Evolutionary conservation across 23 tunicate species (phyloP), one percentile per base, ranked within the genome.

Genomic region (Diplosoma virens): DNA sequence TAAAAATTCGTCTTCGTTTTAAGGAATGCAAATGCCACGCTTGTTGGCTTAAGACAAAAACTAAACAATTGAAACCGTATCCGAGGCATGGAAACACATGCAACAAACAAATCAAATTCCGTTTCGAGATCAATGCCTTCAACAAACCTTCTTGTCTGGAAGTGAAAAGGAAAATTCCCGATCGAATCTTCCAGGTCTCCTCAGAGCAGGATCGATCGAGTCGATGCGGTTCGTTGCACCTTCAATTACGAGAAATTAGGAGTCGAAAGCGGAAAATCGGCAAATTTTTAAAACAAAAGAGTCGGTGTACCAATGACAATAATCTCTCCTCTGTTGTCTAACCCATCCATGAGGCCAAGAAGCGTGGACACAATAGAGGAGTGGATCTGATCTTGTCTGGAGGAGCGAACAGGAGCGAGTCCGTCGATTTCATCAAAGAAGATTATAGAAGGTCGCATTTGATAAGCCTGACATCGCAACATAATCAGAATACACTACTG

Each of bases 361-460:
- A 93, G 77, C 2, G 98, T 93, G 34, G 94, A 82, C 5, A 93
- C 98, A 5, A 93, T 86, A 22, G 94, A 82, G 32, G 89, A 83
- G 48, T 93, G 94, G 59, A 86, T 83, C 34, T 86, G 94, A 79
- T 82, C 89, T 73, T 93, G 90, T 55, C 89, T 65, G 30, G 84
- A 74, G 26, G 98, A 86, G 21, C 98, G 70, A 5, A 82, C 86
- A 20, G 98, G 94, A 23, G 94, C 94, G 37, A 93, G 45, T 0
- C 98, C 98, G 55, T 93, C 98, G 33, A 93, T 87, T 61, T 93
- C 98, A 76, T 93, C 98, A 41, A 93, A 83, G 61, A 93, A 86
- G 52, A 93, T 93, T 32, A 93, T 93, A 0, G 98, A 71, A 22
- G 98, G 98, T 28, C 90, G 53, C 89, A 86, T 83, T 45, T 87